These are phyloP conservation scores for Wasmannia auropunctata DNA, from an alignment of 1,140 invertebrate genomes.

Conservation along the genomic window DNA sequence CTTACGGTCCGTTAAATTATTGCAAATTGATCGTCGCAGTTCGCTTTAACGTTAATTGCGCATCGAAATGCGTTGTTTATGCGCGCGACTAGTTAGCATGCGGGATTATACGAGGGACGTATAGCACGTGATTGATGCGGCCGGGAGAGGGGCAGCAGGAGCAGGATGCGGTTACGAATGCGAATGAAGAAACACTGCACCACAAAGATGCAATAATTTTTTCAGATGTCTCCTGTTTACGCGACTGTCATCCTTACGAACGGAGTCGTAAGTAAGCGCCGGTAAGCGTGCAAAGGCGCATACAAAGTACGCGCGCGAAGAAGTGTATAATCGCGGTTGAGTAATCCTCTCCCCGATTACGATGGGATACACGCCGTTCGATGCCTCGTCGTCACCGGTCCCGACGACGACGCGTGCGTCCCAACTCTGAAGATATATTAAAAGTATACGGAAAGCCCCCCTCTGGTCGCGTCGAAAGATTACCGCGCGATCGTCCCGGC, in stretches of 20 bases:
- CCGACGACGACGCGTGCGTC: neutral
- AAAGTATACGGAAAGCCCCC: too few species aligned
- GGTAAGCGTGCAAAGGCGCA: neutral
- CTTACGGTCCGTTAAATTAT: neutral
- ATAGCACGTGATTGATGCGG: neutral
- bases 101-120: conserved; percentile 24
- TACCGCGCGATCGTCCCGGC: neutral
- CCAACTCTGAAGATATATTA: neutral
- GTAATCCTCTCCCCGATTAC: neutral
- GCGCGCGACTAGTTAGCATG: conserved; percentile 5
- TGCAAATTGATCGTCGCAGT: conserved; percentile 6
- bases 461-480: neutral
- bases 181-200: conserved; percentile 1
- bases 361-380: conserved; percentile 1
- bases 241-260: neutral
- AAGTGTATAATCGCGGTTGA: neutral
- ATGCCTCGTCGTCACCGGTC: neutral
- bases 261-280: neutral
- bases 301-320: neutral
- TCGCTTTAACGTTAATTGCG: neutral
- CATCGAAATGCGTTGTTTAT: conserved; percentile 9
- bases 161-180: neutral
- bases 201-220: conserved; percentile 8
- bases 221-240: neutral
- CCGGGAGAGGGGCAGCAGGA: neutral